Evolutionary conservation across 2,113 vertebrate genomes (phyloP), one percentile per base, ranked within the genome.

Genomic region (Rousettus leschenaultii): DNA sequence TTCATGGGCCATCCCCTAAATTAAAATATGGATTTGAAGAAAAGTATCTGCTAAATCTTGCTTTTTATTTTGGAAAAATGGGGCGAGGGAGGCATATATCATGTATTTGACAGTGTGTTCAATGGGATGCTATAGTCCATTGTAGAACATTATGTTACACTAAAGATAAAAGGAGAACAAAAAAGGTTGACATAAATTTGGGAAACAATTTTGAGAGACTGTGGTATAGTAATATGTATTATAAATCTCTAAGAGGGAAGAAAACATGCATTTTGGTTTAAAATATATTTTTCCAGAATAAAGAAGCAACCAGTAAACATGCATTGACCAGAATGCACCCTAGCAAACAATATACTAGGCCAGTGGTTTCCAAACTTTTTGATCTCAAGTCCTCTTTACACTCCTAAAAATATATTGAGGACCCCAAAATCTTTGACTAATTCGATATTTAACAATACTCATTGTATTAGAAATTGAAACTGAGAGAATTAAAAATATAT

Each of bases 61-160:
- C 53, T 94, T 96, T 89, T 48, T n/a, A 26, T n/a, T 89, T 93
- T 91, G 86, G 33, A 21, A 65, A 77, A 91, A 59, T 7, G 53
- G 12, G 38, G 7, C 75, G 5, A 86, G 8, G 26, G 53, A 12
- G 28, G 66, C 40, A 43, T 33, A 21, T 22, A 45, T 18, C 83
- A 59, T 38, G 33, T 21, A 33, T 16, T 28, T 48, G 57, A 30
- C 11, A 5, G 13, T n/a, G n/a, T 21, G 19, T 45, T 66, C 83
- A 61, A 13, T 7, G n/a, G 24, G 70, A 28, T 51, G 30, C 38
- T 45, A 19, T 3, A 51, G 9, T 53, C 40, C 57, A 75, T 0
- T 40, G 51, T 43, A 40, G 21, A 86, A 89, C 13, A 57, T 6
- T 30, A 35, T 6, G 4, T 59, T 71, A 33, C 19, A 9, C 35